Conservation (phyloP, 2,113 vertebrate genomes). For the Scytalopus superciliaris region DNA sequence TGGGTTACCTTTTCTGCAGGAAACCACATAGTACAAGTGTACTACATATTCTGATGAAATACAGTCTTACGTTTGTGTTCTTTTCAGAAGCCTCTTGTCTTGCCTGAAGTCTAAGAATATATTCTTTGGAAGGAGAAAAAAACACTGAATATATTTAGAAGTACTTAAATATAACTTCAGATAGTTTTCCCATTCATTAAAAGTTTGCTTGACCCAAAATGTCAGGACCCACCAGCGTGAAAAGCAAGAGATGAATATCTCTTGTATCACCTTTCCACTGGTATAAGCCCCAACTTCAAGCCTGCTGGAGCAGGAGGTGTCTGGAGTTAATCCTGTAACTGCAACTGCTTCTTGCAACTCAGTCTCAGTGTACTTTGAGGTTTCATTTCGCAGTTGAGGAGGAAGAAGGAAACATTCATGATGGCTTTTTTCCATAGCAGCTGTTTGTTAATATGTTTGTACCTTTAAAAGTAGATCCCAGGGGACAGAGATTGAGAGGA, state of each 20-base stretch:
- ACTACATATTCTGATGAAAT: not conserved
- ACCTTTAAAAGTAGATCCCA: constrained; percentile 32
- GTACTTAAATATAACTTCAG: constrained; percentile 10
- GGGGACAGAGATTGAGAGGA: not conserved
- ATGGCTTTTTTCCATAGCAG: constrained; percentile 44
- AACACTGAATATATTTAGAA: not conserved
- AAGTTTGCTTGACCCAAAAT: constrained; percentile 47
- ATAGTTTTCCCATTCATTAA: constrained; percentile 30
- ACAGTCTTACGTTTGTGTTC: not conserved
- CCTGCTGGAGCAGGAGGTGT: constrained; percentile 23
- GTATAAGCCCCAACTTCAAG: not conserved
- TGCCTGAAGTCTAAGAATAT: not conserved
- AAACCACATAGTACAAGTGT: not conserved
- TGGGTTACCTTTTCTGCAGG: accelerated
- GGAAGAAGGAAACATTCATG: constrained; percentile 28
- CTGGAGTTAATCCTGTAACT: constrained; percentile 57
- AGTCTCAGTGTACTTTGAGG: constrained; percentile 35
- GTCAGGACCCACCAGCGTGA: constrained; percentile 32
- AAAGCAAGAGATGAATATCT: constrained; percentile 30
- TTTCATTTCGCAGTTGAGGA: constrained; percentile 32
- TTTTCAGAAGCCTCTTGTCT: not conserved
- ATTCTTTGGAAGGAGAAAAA: not conserved
- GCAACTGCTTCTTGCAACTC: constrained; percentile 33
- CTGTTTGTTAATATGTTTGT: constrained; percentile 40
- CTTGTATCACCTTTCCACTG: constrained; percentile 46